These are phyloP conservation scores for Zophobas atratus DNA, from an alignment of 1,140 invertebrate genomes.

Conservation along the genomic window DNA sequence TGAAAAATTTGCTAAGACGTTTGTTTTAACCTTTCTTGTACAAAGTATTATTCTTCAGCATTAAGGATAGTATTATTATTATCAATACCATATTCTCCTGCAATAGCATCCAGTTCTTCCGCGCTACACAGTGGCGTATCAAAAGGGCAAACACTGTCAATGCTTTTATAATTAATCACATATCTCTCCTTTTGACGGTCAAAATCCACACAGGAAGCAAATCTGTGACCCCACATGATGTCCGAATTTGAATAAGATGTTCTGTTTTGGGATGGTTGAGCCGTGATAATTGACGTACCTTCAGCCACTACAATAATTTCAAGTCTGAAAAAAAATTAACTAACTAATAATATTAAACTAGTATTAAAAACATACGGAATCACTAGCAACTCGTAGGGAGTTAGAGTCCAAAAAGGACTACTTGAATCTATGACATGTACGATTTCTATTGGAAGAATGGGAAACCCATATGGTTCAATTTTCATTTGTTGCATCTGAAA, in stretches of 20 bases:
- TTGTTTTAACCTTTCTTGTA: too few species aligned
- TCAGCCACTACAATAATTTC: constrained; percentile 91
- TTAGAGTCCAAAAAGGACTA: constrained; percentile 73
- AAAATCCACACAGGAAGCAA: constrained; percentile 69
- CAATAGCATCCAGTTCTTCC: constrained; percentile 48
- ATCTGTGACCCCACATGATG: constrained; percentile 89
- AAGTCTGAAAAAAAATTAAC: constrained; percentile 74
- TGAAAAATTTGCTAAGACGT: too few species aligned
- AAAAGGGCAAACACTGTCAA: constrained; percentile 93
- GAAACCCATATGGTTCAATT: constrained; percentile 66
- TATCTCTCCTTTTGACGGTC: constrained; percentile 52
- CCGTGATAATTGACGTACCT: constrained; percentile 85
- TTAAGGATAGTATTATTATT: too few species aligned
- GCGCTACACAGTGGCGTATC: constrained; percentile 95
- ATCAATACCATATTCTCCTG: too few species aligned
- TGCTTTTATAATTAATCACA: constrained; percentile 76
- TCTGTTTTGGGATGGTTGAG: constrained; percentile 80
- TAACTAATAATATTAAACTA: constrained; percentile 6
- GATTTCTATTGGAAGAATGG: constrained; percentile 77
- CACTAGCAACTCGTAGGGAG: constrained; percentile 67
- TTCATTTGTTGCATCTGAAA: constrained; percentile 58
- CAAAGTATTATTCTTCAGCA: too few species aligned
- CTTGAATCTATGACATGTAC: constrained; percentile 74
- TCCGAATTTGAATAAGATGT: constrained; percentile 88
- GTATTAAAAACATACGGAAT: constrained; percentile 47